phyloP scores from a whole-genome alignment of 2,888 invertebrate species.

The Pandemis corylana region DNA sequence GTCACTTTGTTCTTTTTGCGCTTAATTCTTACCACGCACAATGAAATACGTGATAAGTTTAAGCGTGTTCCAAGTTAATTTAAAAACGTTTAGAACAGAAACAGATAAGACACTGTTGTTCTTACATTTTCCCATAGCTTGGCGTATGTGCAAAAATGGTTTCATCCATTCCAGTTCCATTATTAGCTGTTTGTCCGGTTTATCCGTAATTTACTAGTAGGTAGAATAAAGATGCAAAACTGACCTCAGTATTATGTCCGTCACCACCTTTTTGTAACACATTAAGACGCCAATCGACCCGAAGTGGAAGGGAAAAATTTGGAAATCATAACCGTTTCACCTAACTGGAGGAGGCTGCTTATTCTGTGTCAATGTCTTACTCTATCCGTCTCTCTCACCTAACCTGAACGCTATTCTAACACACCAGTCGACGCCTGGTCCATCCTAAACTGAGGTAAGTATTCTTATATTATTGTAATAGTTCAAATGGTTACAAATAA shows the following conservation, averaged over 20 bases:
- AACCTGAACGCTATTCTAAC: slow-evolving; percentile 75
- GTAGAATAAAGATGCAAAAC: not conserved
- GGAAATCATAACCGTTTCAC: slow-evolving; percentile 69
- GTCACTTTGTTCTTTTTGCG: too few relatives aligned
- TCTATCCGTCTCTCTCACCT: slow-evolving; percentile 72
- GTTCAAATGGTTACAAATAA: slow-evolving; percentile 83
- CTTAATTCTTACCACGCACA: too few relatives aligned
- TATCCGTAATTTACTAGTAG: too few relatives aligned
- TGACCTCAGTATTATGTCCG: too few relatives aligned
- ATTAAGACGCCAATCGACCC: slow-evolving; percentile 39
- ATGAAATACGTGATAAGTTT: too few relatives aligned
- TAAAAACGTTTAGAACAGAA: too few relatives aligned
- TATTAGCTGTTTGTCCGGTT: too few relatives aligned
- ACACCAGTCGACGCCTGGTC: slow-evolving; percentile 85
- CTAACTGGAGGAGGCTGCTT: slow-evolving; percentile 72
- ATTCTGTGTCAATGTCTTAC: slow-evolving; percentile 78
- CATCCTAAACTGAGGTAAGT: slow-evolving; percentile 81
- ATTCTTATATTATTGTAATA: slow-evolving; percentile 82
- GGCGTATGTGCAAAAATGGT: too few relatives aligned
- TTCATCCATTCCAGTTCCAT: too few relatives aligned
- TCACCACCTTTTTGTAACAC: not conserved
- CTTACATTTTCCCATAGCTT: too few relatives aligned
- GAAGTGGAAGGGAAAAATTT: slow-evolving; percentile 59
- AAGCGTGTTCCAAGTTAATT: too few relatives aligned
- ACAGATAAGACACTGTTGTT: too few relatives aligned